phyloP scores from a whole-genome alignment of 2,797 vertebrate genomes.

The Smutsia gigantea region DNA sequence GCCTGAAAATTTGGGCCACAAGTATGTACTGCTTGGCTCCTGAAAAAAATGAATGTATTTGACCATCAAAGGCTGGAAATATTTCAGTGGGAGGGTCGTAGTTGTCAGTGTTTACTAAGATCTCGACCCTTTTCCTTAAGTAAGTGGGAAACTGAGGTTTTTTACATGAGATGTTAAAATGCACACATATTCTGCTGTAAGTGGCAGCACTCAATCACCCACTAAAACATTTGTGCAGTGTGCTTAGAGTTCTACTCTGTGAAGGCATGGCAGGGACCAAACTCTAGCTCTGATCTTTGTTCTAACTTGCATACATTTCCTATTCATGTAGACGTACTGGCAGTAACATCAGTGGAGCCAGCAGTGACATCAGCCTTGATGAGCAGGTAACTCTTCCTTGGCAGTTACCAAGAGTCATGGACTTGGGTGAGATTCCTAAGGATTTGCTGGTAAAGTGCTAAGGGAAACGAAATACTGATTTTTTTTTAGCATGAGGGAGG shows the following conservation, averaged over 20 bases:
- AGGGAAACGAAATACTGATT: background rate
- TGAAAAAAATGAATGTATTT: background rate
- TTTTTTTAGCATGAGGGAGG: background rate
- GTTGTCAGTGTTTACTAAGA: background rate
- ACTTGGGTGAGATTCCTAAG: background rate
- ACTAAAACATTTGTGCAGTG: background rate
- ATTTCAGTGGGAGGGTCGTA: background rate
- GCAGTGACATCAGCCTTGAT: conserved; percentile 94
- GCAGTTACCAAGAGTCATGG: background rate
- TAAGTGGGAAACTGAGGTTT: background rate
- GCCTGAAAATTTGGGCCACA: conserved; percentile 94
- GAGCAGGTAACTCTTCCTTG: conserved; percentile 89
- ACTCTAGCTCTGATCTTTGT: background rate
- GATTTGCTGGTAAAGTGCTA: background rate
- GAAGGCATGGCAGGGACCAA: background rate
- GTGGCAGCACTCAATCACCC: background rate
- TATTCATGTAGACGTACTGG: conserved; percentile 91
- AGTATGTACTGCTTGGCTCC: conserved; percentile 86
- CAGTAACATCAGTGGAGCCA: conserved; percentile 96
- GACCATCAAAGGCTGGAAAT: background rate
- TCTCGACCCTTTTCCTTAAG: background rate
- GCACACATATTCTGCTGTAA: background rate
- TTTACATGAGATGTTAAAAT: background rate
- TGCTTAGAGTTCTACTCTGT: background rate
- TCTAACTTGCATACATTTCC: background rate